Evolutionary conservation across 64 coral and sea anemone genomes (phyloP), one percentile per base, ranked within the genome.

Genomic region (Anthopleura sola): DNA sequence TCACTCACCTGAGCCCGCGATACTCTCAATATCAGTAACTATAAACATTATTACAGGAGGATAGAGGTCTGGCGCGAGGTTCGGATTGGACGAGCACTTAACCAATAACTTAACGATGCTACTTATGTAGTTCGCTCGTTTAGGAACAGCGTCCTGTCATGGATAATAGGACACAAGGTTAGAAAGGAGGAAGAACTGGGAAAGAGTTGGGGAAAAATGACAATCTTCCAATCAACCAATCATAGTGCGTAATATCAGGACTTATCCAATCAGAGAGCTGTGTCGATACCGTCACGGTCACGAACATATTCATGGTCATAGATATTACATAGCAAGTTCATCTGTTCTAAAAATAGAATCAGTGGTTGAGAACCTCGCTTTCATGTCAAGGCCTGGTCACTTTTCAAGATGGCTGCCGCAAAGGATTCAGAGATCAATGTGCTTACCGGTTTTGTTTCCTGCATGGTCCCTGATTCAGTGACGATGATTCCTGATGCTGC

Each of bases 401-500:
- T 66, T 66, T 66, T 66, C 60, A 66, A 66, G 11, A 66, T 66
- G 60, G 60, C 60, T 28, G 10, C 60, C 31, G 14, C 29, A 34
- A 13, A 7, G 21, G 23, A 34, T 71, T 32, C 0, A 34, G 31
- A 34, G 1, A 32, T 32, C 12, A 12, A 19, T 5, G 21, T 24
- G 11, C 24, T 15, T 23, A 89, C 94, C 37, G 84, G 90, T 75
- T 84, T 84, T 44, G 79, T 91, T 53, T 90, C 83, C 78, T 89
- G 86, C 85, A 96, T 84, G 3, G 90, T 82, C 8, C 90, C 94
- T 60, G 91, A 86, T 17, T 77, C 58, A 26, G 66, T 69, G 24
- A 86, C 71, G 33, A 88, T 86, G 64, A 96, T 92, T 7, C 94
- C 90, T 17, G 94, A 86, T 60, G 94, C 94, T 16, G 90, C 87